Conservation (phyloP, 37 sponge, comb jelly and placozoan species). For the Cliona cf. orientalis region DNA sequence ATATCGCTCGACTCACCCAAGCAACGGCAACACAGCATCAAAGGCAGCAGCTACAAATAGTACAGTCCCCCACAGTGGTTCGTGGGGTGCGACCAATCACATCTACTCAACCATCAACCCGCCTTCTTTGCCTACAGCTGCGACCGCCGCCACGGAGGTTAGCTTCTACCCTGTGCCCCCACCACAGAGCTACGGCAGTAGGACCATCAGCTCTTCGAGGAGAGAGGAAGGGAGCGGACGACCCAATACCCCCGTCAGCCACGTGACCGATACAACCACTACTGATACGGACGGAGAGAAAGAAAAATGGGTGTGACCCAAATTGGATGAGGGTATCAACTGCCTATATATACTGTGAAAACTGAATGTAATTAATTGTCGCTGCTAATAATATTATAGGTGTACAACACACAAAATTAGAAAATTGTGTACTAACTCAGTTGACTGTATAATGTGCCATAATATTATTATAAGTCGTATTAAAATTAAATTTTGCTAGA, state of each 20-base stretch:
- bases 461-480: too few species aligned
- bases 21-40: not conserved
- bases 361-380: too few species aligned
- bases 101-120: not conserved
- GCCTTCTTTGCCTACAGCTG: not conserved
- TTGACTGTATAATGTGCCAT: too few species aligned
- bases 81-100: not conserved
- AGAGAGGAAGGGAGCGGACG: not conserved
- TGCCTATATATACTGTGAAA: too few species aligned
- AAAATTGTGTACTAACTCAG: too few species aligned
- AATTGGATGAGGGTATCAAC: too few species aligned
- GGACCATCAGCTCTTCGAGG: too few species aligned
- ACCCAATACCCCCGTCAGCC: conserved; percentile 10
- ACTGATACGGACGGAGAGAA: conserved; percentile 11
- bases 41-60: not conserved
- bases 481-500: too few species aligned
- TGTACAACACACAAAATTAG: too few species aligned
- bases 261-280: not conserved
- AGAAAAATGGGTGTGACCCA: conserved; percentile 24
- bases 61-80: not conserved
- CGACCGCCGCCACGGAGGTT: not conserved
- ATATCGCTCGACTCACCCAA: not conserved
- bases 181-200: too few species aligned
- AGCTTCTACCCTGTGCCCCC: too few species aligned
- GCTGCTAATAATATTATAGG: too few species aligned